Conservation (phyloP, 2,797 vertebrate species). For the Hozukius guyotensis region DNA sequence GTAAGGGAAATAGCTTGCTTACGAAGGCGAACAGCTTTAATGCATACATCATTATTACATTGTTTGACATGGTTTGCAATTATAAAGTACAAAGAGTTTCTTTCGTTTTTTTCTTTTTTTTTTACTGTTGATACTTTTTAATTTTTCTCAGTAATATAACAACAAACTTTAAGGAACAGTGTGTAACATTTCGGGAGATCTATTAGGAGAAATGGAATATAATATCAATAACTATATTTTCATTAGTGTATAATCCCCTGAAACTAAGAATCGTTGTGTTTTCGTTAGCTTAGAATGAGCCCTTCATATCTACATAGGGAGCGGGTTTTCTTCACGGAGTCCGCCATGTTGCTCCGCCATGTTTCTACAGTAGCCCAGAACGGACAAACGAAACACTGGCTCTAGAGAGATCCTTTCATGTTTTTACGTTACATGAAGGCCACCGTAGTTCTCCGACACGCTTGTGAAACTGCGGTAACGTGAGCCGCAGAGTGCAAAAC, state of each 20-base stretch:
- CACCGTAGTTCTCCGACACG: accelerated
- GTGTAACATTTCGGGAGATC: accelerated
- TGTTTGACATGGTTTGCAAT: not conserved
- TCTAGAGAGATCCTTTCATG: no score
- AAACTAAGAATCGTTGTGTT: no score
- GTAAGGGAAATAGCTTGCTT: not conserved
- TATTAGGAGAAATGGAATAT: no score
- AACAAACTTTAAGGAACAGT: not conserved
- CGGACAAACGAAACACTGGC: no score
- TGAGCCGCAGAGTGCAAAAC: no score
- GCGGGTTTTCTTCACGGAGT: no score
- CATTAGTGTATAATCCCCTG: no score
- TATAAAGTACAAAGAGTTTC: not conserved
- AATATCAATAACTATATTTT: no score
- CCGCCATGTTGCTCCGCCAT: accelerated
- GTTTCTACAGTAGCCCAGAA: no score
- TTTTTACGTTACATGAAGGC: not conserved
- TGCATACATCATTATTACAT: not conserved
- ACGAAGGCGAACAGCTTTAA: not conserved
- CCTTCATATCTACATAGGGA: accelerated
- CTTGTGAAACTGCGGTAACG: no score
- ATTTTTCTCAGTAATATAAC: not conserved
- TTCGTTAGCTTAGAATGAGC: no score
- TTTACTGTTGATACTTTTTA: not conserved
- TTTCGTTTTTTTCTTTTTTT: not conserved